These are phyloP conservation scores for Cheilosia grossa DNA, from an alignment of 2,888 invertebrate genomes.

Conservation along the genomic window DNA sequence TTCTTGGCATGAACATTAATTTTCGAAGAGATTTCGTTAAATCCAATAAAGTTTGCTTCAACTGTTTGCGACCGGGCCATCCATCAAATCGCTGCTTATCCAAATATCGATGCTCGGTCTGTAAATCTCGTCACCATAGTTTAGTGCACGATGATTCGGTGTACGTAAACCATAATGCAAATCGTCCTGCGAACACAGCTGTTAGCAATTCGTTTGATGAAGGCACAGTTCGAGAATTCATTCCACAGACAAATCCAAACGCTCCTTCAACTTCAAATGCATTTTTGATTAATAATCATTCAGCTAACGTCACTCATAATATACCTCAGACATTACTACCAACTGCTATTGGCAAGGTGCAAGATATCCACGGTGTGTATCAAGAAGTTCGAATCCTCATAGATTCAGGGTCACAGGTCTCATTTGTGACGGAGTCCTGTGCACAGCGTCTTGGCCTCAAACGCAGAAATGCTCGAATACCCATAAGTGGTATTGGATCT, in stretches of 20 bases:
- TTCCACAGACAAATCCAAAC: not conserved
- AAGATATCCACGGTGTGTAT: not conserved
- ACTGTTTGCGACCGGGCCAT: constrained; percentile 17
- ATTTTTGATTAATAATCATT: not conserved
- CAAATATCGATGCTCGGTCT: constrained; percentile 3
- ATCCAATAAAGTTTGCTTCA: constrained; percentile 25
- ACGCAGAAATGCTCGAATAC: constrained; percentile 18
- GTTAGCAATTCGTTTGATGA: constrained; percentile 2
- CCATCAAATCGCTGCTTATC: not conserved
- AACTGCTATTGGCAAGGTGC: constrained; percentile 2
- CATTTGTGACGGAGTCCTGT: constrained; percentile 7
- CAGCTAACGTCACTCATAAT: too few species aligned
- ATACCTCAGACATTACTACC: not conserved
- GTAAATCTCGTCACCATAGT: constrained; percentile 3
- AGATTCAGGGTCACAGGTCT: not conserved
- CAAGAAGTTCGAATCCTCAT: not conserved
- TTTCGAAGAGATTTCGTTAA: constrained; percentile 27
- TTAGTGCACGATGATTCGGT: not conserved
- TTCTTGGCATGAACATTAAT: not conserved
- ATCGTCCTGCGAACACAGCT: not conserved
- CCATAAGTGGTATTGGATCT: constrained; percentile 11
- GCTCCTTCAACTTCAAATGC: constrained; percentile 12
- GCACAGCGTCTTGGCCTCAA: constrained; percentile 4
- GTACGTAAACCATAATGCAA: not conserved
- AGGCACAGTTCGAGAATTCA: not conserved